Conservation (phyloP, 1,140 invertebrate genomes). For the Pachyrhynchus sulphureomaculatus region DNA sequence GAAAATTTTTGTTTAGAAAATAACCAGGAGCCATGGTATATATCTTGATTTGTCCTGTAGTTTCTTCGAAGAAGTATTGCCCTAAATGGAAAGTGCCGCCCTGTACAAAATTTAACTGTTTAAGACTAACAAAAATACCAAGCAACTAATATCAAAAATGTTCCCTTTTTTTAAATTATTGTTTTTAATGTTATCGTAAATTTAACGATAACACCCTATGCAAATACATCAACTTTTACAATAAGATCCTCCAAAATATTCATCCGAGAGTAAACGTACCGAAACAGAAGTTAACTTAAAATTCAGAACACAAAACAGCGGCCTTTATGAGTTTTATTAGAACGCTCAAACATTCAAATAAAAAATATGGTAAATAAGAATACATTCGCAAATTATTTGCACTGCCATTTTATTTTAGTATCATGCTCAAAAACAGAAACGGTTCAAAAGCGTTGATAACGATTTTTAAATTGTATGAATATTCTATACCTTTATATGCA, state of each 20-base stretch:
- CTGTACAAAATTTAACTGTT: too few species aligned
- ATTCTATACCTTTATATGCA: conserved; percentile 27
- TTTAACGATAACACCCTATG: not conserved
- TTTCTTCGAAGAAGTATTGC: too few species aligned
- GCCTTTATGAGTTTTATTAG: conserved; percentile 29
- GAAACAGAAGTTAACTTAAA: conserved; percentile 17
- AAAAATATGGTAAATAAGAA: conserved; percentile 24
- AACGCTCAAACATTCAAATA: conserved; percentile 16
- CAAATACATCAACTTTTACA: not conserved
- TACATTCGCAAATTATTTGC: conserved; percentile 26
- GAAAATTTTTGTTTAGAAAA: too few species aligned
- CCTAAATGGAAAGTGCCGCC: too few species aligned
- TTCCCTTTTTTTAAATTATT: too few species aligned
- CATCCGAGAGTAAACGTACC: conserved; percentile 19
- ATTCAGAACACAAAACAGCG: conserved; percentile 26
- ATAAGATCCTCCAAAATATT: conserved; percentile 16
- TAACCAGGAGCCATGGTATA: too few species aligned
- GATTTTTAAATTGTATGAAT: conserved; percentile 12
- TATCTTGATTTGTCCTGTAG: too few species aligned
- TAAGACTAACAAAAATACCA: too few species aligned
- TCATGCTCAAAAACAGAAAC: not conserved
- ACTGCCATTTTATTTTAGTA: conserved; percentile 13
- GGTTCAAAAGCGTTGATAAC: conserved; percentile 11
- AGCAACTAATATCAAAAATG: too few species aligned
- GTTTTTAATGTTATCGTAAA: too few species aligned